A percentile compares a stretch with the other conserved stretches of the same genome.
Evolutionary conservation across 2,888 invertebrate species (phyloP).

Genomic region (Eupeodes latifasciatus): DNA sequence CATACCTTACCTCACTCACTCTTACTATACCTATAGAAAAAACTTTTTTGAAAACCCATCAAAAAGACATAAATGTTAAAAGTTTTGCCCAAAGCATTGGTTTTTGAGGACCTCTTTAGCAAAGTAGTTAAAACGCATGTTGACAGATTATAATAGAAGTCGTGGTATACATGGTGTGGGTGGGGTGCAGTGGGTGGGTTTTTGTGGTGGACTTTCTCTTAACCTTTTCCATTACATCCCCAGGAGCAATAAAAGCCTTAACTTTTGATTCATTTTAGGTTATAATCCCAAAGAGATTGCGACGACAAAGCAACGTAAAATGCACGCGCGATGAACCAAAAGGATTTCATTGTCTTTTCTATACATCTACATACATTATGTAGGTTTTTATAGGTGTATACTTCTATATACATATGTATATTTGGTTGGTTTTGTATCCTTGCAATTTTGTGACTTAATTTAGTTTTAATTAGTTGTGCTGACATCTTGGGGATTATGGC

Average conservation of each 20-base stretch:
- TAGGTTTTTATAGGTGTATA: too few relatives aligned
- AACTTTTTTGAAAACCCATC: conserved; percentile 17
- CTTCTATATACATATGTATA: too few relatives aligned
- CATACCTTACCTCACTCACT: too few relatives aligned
- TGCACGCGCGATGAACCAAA: conserved; percentile 5
- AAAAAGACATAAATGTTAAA: conserved; percentile 42
- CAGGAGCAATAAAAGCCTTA: conserved; percentile 27
- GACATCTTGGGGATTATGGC: conserved; percentile 31
- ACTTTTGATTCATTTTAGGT: conserved; percentile 30
- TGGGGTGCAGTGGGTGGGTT: background rate
- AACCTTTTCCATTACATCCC: conserved; percentile 11
- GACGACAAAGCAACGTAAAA: background rate
- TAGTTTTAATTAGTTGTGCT: conserved; percentile 47
- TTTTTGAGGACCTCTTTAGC: background rate
- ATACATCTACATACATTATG: too few relatives aligned
- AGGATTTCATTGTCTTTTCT: conserved; percentile 13
- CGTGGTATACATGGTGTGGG: background rate
- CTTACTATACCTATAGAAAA: background rate
- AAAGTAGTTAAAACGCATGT: conserved; percentile 25
- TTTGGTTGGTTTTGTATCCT: background rate
- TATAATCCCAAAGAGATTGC: conserved; percentile 13
- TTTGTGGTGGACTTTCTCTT: background rate
- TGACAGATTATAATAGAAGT: conserved; percentile 21
- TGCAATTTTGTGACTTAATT: conserved; percentile 48
- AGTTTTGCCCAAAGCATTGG: conserved; percentile 15